A percentile compares a stretch with the other conserved stretches of the same genome.
Evolutionary conservation across 2,888 invertebrate genomes (phyloP).

Genomic region (Tipula confusa): DNA sequence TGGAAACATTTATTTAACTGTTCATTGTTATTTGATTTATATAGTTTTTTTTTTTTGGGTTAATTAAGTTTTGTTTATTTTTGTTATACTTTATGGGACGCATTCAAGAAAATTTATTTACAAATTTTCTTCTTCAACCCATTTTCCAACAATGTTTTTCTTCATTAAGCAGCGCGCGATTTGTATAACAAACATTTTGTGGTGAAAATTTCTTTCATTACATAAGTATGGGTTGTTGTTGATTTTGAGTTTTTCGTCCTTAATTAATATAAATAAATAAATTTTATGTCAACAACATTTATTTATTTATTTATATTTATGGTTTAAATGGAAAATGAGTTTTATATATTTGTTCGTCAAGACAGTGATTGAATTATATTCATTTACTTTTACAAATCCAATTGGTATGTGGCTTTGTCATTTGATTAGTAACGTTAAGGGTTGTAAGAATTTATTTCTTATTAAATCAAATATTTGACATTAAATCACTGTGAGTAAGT

Average conservation of each 20-base stretch:
- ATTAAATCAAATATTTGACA: no score
- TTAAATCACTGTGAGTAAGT: no score
- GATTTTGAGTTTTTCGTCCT: background rate
- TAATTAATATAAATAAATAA: conserved; percentile 4
- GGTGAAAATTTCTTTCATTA: background rate
- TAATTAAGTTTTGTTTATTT: background rate
- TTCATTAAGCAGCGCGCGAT: background rate
- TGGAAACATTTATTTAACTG: background rate
- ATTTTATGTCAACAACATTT: background rate
- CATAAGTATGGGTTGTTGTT: no score
- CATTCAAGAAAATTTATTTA: background rate
- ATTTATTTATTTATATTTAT: background rate
- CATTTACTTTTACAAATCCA: background rate
- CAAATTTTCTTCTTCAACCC: background rate
- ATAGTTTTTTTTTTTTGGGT: background rate
- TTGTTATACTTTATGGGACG: background rate
- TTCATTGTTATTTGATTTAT: conserved; percentile 25
- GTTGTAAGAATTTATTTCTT: no score
- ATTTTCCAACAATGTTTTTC: background rate
- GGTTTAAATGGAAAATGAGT: background rate
- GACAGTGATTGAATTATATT: background rate
- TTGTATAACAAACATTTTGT: background rate
- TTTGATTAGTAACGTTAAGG: no score
- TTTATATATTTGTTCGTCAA: background rate
- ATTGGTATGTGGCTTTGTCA: background rate